A percentile compares a stretch with the other conserved stretches of the same genome.
phyloP scores from a whole-genome alignment of 2,888 invertebrate genomes.

The Xestobium rufovillosum region DNA sequence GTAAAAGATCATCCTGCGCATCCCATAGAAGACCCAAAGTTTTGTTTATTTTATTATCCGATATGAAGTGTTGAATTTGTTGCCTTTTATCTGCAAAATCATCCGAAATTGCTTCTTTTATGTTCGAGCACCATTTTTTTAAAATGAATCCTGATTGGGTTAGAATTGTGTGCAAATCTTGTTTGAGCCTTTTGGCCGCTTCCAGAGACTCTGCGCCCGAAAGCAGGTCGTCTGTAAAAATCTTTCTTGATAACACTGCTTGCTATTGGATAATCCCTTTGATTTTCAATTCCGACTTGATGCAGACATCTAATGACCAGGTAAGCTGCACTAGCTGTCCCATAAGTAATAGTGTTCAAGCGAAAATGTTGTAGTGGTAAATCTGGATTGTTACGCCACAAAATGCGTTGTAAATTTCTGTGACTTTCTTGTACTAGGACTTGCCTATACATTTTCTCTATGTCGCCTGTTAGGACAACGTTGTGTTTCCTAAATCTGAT shows the following conservation, averaged over 20 bases:
- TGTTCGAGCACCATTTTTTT: constrained; percentile 21
- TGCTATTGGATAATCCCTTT: constrained; percentile 12
- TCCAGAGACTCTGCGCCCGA: constrained; percentile 14
- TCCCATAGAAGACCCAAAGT: no score
- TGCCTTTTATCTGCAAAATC: no score
- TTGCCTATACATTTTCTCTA: constrained; percentile 24
- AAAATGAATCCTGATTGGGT: constrained; percentile 13
- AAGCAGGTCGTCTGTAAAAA: constrained; percentile 20
- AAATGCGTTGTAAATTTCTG: constrained; percentile 19
- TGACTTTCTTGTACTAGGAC: constrained; percentile 16
- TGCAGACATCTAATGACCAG: constrained; percentile 19
- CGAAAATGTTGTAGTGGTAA: constrained; percentile 13
- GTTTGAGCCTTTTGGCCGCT: constrained; percentile 7
- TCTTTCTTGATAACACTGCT: constrained; percentile 13
- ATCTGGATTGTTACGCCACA: constrained; percentile 18
- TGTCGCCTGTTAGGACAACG: constrained; percentile 19
- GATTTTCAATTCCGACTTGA: constrained; percentile 19
- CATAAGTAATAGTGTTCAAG: constrained; percentile 22
- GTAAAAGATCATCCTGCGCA: no score
- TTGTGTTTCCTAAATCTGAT: constrained; percentile 17
- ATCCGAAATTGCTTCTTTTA: no score
- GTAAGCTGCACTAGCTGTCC: constrained; percentile 19
- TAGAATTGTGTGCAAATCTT: constrained; percentile 13
- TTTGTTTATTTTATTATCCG: constrained; percentile 15
- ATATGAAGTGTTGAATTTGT: no score